Percentiles rank a stretch among this genome's conserved stretches.
Conservation (phyloP, 2,888 invertebrate genomes). For the Dicyrtomina minuta region DNA sequence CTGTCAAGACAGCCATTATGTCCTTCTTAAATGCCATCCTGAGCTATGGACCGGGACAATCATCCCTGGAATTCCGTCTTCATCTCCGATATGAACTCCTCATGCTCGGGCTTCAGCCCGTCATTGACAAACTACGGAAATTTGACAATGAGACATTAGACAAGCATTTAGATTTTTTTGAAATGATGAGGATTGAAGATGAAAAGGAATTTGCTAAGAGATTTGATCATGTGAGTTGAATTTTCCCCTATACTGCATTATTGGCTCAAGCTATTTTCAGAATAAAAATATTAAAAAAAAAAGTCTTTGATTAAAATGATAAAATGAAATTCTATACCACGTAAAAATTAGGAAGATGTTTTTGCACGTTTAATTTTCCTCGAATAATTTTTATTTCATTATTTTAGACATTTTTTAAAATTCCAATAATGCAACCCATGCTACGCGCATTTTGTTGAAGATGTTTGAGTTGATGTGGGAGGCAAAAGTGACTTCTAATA, state of each 20-base stretch:
- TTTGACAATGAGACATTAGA: slow-evolving; percentile 93
- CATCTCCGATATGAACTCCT: slow-evolving; percentile 94
- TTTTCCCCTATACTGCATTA: no score
- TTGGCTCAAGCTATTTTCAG: no score
- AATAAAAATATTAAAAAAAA: no score
- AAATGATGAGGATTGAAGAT: slow-evolving; percentile 95
- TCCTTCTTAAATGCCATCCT: slow-evolving; percentile 95
- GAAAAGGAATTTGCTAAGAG: slow-evolving; percentile 89
- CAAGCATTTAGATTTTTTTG: slow-evolving; percentile 96
- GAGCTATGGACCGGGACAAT: slow-evolving; percentile 94
- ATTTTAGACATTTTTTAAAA: no score
- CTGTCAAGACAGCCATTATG: slow-evolving; percentile 95
- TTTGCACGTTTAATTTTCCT: no score
- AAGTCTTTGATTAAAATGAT: no score
- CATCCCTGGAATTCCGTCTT: slow-evolving; percentile 89
- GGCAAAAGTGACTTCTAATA: not conserved
- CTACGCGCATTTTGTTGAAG: not conserved
- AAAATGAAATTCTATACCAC: no score
- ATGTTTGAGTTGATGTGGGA: not conserved
- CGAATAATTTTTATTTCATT: no score
- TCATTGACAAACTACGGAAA: slow-evolving; percentile 86
- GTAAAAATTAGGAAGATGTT: no score
- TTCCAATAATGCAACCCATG: no score
- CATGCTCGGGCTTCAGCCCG: slow-evolving; percentile 94
- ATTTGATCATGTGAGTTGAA: slow-evolving; percentile 71